Percentiles rank a stretch among this genome's conserved stretches.
Evolutionary conservation across 2,113 vertebrate species (phyloP).

Genomic region (Crotalus helleri): DNA sequence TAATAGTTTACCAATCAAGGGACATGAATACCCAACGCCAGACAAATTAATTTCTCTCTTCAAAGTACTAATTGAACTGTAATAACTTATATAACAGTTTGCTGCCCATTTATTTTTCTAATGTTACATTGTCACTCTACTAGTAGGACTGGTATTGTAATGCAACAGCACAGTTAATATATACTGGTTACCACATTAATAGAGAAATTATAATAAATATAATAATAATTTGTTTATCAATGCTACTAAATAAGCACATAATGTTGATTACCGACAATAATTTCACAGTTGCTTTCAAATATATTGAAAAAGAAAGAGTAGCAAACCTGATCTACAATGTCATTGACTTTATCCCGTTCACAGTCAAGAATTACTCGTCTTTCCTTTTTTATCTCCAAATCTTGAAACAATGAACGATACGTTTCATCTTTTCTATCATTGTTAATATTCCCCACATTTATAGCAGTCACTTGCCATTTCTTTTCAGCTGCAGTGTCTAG

Average conservation of each 20-base stretch:
- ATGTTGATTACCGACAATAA: constrained; percentile 20
- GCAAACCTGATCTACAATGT: constrained; percentile 98
- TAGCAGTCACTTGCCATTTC: constrained; percentile 99
- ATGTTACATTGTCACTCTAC: not conserved
- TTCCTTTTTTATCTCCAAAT: constrained; percentile 96
- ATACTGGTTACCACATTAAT: constrained; percentile 17
- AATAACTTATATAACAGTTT: not conserved
- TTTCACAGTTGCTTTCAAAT: constrained; percentile 6
- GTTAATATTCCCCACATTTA: constrained; percentile 98
- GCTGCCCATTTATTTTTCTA: not conserved
- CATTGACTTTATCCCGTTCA: constrained; percentile 97
- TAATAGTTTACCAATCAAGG: not conserved
- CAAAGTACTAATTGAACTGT: not conserved
- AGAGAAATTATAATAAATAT: not conserved
- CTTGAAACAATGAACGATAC: constrained; percentile 95
- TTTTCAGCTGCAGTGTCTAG: constrained; percentile 95
- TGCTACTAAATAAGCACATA: constrained; percentile 22
- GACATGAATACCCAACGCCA: not conserved
- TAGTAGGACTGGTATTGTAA: not conserved
- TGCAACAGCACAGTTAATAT: constrained; percentile 5
- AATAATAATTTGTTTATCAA: constrained; percentile 9
- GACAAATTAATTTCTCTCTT: not conserved
- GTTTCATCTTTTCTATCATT: constrained; percentile 98
- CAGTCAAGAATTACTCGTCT: constrained; percentile 95
- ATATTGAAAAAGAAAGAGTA: constrained; percentile 39